Percentiles rank a stretch among this genome's conserved stretches.
These are phyloP conservation scores for Amphipoea lucens DNA, from an alignment of 2,888 invertebrate species.

Conservation along the genomic window DNA sequence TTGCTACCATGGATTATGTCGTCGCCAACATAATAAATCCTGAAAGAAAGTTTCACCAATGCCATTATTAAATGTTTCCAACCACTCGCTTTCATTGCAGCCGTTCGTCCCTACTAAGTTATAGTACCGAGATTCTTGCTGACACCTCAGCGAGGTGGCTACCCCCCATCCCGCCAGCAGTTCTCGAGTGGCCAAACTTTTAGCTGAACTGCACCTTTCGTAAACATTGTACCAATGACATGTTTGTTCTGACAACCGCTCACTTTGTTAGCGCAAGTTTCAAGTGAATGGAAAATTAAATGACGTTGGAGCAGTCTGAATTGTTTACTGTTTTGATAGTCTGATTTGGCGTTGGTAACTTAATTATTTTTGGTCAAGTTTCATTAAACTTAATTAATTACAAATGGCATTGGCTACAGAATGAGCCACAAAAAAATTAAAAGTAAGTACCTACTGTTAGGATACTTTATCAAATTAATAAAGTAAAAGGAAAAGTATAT, in stretches of 20 bases:
- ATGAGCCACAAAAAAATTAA: conserved; percentile 48
- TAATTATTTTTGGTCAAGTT: neutral
- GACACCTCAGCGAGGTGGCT: conserved; percentile 37
- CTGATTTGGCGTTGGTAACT: neutral
- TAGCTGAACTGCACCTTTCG: conserved; percentile 52
- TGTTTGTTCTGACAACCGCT: conserved; percentile 46
- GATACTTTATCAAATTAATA: conserved; percentile 47
- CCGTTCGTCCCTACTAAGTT: conserved; percentile 21
- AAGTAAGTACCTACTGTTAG: conserved; percentile 16
- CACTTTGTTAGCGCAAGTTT: conserved; percentile 30
- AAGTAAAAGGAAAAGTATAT: conserved; percentile 40
- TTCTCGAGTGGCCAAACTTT: conserved; percentile 43
- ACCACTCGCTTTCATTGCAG: neutral
- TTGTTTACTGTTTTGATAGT: conserved; percentile 13
- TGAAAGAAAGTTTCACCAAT: neutral
- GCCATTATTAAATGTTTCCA: neutral
- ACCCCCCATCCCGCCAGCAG: conserved; percentile 4
- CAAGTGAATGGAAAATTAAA: conserved; percentile 33
- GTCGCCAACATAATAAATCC: neutral
- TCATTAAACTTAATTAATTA: conserved; percentile 17
- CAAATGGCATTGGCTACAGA: neutral
- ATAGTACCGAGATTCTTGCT: conserved; percentile 31
- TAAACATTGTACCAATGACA: conserved; percentile 45
- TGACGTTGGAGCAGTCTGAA: neutral
- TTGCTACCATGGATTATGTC: neutral